Conservation (phyloP, 2,888 invertebrate genomes). For the Actias luna region DNA sequence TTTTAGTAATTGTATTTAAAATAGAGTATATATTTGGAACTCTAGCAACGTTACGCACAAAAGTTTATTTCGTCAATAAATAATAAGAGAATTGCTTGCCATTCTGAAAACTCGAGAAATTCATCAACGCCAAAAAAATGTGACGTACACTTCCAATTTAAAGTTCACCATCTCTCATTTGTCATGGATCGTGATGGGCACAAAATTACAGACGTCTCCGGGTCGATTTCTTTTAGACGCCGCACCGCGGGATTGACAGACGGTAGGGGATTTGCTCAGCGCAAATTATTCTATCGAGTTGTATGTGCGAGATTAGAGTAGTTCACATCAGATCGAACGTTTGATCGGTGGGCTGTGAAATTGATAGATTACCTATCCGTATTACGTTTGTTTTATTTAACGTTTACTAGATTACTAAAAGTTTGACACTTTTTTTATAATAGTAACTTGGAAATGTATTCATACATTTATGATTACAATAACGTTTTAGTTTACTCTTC, state of each 20-base stretch:
- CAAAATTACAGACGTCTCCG: conserved; percentile 9
- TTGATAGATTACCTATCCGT: conserved; percentile 42
- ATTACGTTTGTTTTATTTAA: conserved; percentile 13
- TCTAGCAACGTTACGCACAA: neutral
- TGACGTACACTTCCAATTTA: conserved; percentile 10
- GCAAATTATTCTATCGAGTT: conserved; percentile 30
- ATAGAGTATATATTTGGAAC: neutral
- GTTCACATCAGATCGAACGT: conserved; percentile 33
- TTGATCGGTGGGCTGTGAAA: conserved; percentile 56
- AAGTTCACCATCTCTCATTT: conserved; percentile 9
- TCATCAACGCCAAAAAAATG: conserved; percentile 11
- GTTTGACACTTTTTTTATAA: neutral
- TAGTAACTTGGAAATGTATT: neutral
- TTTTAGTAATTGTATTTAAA: too few relatives aligned
- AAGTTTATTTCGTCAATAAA: neutral
- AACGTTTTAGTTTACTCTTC: too few relatives aligned
- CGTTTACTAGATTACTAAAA: neutral
- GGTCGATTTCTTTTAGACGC: neutral
- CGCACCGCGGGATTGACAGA: conserved; percentile 3
- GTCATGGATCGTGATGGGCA: conserved; percentile 9
- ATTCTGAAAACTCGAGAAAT: neutral
- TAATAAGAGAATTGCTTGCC: neutral
- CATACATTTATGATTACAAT: neutral
- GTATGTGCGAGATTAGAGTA: conserved; percentile 34
- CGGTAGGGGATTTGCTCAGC: conserved; percentile 23